Base-by-base conservation (phyloP, 2,113 vertebrate species). In the Lamprotornis superbus region DNA sequence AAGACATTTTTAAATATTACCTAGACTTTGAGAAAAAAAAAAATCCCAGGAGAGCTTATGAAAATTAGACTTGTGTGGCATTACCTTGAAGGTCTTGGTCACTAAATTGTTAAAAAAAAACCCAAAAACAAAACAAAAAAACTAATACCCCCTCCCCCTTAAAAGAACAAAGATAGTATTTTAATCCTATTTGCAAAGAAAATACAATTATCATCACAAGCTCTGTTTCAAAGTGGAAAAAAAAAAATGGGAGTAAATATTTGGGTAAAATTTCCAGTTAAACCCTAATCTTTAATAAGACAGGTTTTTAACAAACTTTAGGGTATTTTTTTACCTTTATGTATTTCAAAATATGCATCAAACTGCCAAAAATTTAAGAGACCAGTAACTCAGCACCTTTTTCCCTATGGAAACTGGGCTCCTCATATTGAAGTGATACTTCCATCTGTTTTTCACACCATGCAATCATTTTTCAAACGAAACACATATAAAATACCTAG, bases 131-230 rank as follows among this genome's bases (percentile, higher is more conserved):
- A 63, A 63, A 2, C 18, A 37, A 44, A 19, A 4, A 27, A 61
- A 24, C 1, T 33, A 53, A 22, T 18, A 44, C 1, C 2, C 3
- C 12, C 8, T 40, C 3, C 4, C 6, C 7, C 33, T 31, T 63
- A 27, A 55, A 27, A 63, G 14, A 28, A 2, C 19, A 37, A 57
- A 25, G 31, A 44, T 3, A 63, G 15, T 5, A 55, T 60, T 42
- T 70, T 27, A 28, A 12, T n/a, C 9, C 18, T 35, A 53, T 46
- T 69, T 56, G 5, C 2, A 27, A 88, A 50, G 10, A 76, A 78
- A 59, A 20, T 35, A 13, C 17, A 81, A 31, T 44, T 57, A 63
- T 20, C 1, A 61, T 33, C 18, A 35, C 7, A 71, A 59, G 7
- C 2, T 67, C 24, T 33, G 3, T 59, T 92, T 81, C 27, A 49